Evolutionary conservation across 2,113 vertebrate species (phyloP), one percentile per base, ranked within the genome.

Genomic region (Peromyscus polionotus): DNA sequence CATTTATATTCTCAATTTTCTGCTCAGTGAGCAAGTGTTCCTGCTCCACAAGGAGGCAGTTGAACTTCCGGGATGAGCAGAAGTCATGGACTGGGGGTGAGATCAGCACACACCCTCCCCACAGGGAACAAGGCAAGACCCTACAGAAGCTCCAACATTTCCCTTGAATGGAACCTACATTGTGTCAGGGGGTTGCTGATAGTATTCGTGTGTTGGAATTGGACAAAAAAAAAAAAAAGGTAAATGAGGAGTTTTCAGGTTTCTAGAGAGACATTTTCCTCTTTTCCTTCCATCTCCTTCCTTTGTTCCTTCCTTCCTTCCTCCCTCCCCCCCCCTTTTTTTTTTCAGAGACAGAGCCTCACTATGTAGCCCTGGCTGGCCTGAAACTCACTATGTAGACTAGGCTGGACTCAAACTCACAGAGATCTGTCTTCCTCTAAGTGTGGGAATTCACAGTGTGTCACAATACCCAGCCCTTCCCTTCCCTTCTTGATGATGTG

Each of bases 241-340:
- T 36, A n/a, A n/a, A 68, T 68, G 67, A 68, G 31, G 31, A 70
- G 90, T 54, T 70, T 84, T 51, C 65, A 2, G 36, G 33, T 73
- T 57, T 42, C 20, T 0, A 39, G 92, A 54, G 28, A 84, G n/a
- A 61, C n/a, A 63, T 39, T 84, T 84, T 61, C 20, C 45, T 77
- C 39, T 39, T 72, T 39, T 72, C 36, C 70, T 72, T n/a, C 36
- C 36, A 72, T 72, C 67, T 14, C 33, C 6, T n/a, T n/a, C 33
- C 33, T 68, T 7, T 5, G 24, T 13, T 20, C 20, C 12, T 16
- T 12, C 6, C 5, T 13, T 20, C 20, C 12, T 16, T 12, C 6
- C 70, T 73, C 36, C 36, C 36, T 14, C 31, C 4, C 1, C 11
- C 3, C 17, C 8, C 2, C 10, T 0, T 16, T 3, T 26, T 22